phyloP scores from a whole-genome alignment of 2,113 vertebrate species.

The Mastomys natalensis region DNA sequence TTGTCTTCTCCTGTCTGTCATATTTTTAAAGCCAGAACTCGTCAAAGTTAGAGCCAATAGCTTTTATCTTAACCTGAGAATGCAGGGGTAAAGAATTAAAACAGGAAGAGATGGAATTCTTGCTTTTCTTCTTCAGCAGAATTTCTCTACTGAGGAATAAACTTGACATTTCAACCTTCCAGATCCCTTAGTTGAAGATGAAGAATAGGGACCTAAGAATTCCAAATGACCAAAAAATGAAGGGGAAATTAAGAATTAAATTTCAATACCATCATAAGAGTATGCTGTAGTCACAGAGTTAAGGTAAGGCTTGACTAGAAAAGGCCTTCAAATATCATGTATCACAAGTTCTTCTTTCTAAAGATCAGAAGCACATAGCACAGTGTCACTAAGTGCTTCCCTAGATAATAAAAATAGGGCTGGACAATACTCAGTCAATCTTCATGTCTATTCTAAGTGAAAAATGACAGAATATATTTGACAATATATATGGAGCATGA shows the following conservation, averaged over 20 bases:
- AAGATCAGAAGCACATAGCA: background rate
- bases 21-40: conserved; percentile 66
- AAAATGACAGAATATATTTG: background rate
- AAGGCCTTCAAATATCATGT: background rate
- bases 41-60: conserved; percentile 58
- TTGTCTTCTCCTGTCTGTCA: conserved; percentile 61
- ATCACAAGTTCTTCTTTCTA: background rate
- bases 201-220: background rate
- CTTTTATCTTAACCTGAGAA: conserved; percentile 62
- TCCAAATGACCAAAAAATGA: background rate
- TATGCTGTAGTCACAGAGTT: background rate
- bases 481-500: no score
- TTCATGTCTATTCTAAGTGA: background rate
- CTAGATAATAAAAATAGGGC: background rate
- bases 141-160: background rate
- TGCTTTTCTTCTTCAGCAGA: conserved; percentile 24
- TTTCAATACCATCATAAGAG: background rate
- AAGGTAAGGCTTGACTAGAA: background rate
- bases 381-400: background rate
- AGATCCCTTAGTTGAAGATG: background rate
- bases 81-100: background rate
- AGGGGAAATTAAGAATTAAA: conserved; percentile 12
- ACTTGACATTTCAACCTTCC: background rate
- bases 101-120: conserved; percentile 23
- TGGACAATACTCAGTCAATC: background rate